Conservation (phyloP, 2,888 invertebrate genomes). For the Eristalinus sepulchralis region DNA sequence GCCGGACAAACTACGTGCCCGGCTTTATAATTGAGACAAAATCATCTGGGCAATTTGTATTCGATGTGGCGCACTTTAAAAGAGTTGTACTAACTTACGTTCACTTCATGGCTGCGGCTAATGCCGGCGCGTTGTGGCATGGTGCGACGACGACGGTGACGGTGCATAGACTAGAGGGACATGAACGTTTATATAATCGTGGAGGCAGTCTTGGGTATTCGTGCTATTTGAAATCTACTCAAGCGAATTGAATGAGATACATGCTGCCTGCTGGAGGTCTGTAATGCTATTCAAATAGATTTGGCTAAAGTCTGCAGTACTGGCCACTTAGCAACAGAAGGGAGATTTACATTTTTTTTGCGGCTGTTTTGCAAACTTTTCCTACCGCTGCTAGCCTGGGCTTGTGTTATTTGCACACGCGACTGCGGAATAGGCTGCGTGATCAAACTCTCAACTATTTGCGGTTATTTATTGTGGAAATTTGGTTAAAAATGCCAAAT, state of each 20-base stretch:
- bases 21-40: neutral
- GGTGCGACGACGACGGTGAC: neutral
- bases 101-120: neutral
- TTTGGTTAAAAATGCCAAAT: neutral
- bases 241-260: no score
- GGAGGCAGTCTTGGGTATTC: neutral
- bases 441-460: neutral
- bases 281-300: neutral
- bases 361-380: neutral
- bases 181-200: neutral
- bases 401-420: neutral
- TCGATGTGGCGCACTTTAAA: neutral
- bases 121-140: neutral
- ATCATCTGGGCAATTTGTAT: conserved; percentile 21
- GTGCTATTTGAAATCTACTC: no score
- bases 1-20: conserved; percentile 18
- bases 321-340: neutral
- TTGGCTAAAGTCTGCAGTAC: neutral
- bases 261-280: neutral
- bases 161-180: neutral
- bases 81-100: conserved; percentile 13
- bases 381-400: neutral
- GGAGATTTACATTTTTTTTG: neutral
- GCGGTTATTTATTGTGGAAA: neutral
- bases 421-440: neutral